Base-by-base conservation (phyloP, 2,888 invertebrate species). In the Lasioglossum vierecki region DNA sequence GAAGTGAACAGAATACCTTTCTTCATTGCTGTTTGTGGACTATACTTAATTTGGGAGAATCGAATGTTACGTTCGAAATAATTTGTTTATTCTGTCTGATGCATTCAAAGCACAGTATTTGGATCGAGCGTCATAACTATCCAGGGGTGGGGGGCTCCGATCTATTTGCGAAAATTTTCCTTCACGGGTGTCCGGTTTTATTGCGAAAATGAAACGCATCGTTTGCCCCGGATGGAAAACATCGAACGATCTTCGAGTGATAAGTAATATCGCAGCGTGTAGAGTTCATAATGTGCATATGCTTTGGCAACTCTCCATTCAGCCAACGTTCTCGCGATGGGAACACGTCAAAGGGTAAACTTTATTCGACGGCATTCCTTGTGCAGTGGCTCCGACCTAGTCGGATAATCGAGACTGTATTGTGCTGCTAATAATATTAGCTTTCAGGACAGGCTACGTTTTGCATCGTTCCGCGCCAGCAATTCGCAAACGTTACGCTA, bases 391-490 rank as follows among this genome's bases (percentile, higher is more conserved):
- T 84, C 41, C 84, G 72, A 79, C 79, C 74, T 77, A 84, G 78
- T 84, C 79, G 79, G 84, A 84, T 84, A 84, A 84, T 84, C 84
- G 84, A 79, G 84, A 84, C 84, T 84, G 84, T 73, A 83, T 84
- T 84, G 84, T 84, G 76, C 39, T 66, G 30, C 84, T 84, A 84
- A 84, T 83, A 83, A 71, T 83, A 84, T 84, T 79, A 83, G 83
- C 84, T 72, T 70, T 84, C 77, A 60, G 60, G 76, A 71, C 83
- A 74, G 30, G 35, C 30, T 13, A 46, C 41, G 77, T 78, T 78
- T 78, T 77, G 74, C 82, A 44, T 70, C 70, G 73, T 71, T 75
- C 75, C 63, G n/a, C 71, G 63, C 63, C 49, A n/a, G 53, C 35
- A 35, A 75, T 76, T 83, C 76, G 74, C 84, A 74, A 63, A 84